These are phyloP conservation scores for Paramisgurnus dabryanus DNA, from an alignment of 2,113 vertebrate genomes.

Conservation along the genomic window DNA sequence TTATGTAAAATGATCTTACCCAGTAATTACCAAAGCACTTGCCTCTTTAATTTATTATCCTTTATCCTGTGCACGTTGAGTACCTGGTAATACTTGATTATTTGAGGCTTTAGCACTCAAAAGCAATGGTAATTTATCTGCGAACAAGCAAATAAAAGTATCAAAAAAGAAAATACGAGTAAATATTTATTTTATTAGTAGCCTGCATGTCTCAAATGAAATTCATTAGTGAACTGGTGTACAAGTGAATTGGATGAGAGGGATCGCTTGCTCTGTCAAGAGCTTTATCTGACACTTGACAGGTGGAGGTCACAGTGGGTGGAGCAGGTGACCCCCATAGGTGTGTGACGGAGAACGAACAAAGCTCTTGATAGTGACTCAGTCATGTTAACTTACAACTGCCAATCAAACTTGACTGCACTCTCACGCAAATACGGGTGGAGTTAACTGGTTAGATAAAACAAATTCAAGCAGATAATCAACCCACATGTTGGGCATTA, in stretches of 20 bases:
- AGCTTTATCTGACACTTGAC: not conserved
- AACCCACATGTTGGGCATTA: not conserved
- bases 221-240: not conserved
- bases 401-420: constrained; percentile 5
- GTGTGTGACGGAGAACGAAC: constrained; percentile 17
- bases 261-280: not conserved
- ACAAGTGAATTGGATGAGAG: not conserved
- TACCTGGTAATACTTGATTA: constrained; percentile 5
- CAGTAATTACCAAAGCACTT: constrained; percentile 24
- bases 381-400: constrained; percentile 15
- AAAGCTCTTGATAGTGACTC: constrained; percentile 19
- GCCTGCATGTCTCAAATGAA: not conserved
- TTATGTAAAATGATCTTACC: not conserved
- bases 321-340: constrained; percentile 16
- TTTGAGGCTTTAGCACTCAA: not conserved
- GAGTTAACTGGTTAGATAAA: not conserved
- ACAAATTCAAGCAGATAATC: not conserved
- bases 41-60: not conserved
- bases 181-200: not conserved
- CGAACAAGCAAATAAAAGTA: not conserved
- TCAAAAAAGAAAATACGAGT: not conserved
- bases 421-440: constrained; percentile 40
- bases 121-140: not conserved
- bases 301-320: not conserved
- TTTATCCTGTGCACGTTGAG: not conserved